Evolutionary conservation across 2,888 invertebrate species (phyloP), one percentile per base, ranked within the genome.

Genomic region (Phaonia tiefii): DNA sequence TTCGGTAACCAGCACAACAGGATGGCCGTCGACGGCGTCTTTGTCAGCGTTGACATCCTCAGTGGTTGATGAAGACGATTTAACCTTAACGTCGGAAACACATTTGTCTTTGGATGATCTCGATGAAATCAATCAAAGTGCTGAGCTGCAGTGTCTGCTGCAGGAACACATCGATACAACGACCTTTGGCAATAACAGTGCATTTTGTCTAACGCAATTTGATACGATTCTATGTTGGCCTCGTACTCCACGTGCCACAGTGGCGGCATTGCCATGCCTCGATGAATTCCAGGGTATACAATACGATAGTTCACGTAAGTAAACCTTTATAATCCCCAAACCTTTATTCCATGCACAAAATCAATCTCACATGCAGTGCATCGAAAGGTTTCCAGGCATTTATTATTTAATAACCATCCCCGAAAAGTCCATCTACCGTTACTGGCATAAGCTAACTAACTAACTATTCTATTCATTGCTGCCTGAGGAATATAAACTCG

Each of bases 151-250:
- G 83, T 90, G 90, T 80, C 83, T 89, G 79, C 71, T 90, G 80
- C 88, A 89, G 80, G 87, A 89, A 82, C 88, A 90, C 79, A 75
- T 86, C 54, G 90, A 90, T 75, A 84, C 86, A 75, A 83, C 85
- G 76, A 86, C 87, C 84, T 86, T 86, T 79, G 89, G 88, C 79
- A 89, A 90, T 84, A 84, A 83, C 31, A 88, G 84, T 73, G 90
- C 88, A 82, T 88, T 87, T 88, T 96, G 96, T 88, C 93, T 93
- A 75, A 93, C 94, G 46, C 93, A 93, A 84, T 96, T 94, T 92
- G 97, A 97, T 87, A 93, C 93, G 2, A 91, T 96, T 76, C 92
- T 96, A 42, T 97, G 97, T 89, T 97, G 97, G 97, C 96, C 96
- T 11, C 93, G 94, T 1, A 96, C 97, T 1, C 92, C 93, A 0